These are phyloP conservation scores for Gastrophryne carolinensis DNA, from an alignment of 2,797 vertebrate genomes.

Conservation along the genomic window DNA sequence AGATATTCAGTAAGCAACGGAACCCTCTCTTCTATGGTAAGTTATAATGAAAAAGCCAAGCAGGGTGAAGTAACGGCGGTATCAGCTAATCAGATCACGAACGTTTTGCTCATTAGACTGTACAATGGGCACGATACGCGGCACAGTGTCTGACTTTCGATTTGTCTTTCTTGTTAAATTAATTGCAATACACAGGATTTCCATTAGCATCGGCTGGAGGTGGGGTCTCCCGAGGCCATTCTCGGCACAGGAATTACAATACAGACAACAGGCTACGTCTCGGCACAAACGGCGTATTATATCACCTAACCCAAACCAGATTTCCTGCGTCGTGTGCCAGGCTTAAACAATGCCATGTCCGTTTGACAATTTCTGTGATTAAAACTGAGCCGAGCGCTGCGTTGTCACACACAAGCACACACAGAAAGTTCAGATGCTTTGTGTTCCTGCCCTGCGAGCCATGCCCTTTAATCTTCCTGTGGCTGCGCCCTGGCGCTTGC, in stretches of 20 bases:
- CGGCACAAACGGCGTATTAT: slow-evolving; percentile 32
- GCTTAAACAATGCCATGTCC: slow-evolving; percentile 12
- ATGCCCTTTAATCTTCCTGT: not conserved
- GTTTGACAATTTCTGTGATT: slow-evolving; percentile 26
- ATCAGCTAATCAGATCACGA: not conserved
- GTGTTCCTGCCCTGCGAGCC: not conserved
- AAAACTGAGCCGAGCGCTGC: not conserved
- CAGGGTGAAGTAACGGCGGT: not conserved
- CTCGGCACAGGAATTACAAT: slow-evolving; percentile 20
- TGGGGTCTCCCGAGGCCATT: not conserved
- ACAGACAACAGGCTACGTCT: slow-evolving; percentile 21
- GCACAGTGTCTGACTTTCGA: not conserved
- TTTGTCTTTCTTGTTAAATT: not conserved
- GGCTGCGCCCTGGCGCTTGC: not conserved
- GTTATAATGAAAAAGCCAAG: not conserved
- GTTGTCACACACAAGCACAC: not conserved
- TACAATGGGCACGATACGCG: not conserved
- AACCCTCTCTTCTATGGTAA: not conserved
- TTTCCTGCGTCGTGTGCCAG: slow-evolving; percentile 11
- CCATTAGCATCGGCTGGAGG: slow-evolving; percentile 17
- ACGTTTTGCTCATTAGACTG: not conserved
- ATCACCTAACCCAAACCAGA: slow-evolving; percentile 27
- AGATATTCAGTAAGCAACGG: not conserved
- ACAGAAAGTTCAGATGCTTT: not conserved
- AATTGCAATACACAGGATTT: not conserved